Evolutionary conservation across 2,888 invertebrate genomes (phyloP), one percentile per base, ranked within the genome.

Genomic region (Leptopilina myrica): DNA sequence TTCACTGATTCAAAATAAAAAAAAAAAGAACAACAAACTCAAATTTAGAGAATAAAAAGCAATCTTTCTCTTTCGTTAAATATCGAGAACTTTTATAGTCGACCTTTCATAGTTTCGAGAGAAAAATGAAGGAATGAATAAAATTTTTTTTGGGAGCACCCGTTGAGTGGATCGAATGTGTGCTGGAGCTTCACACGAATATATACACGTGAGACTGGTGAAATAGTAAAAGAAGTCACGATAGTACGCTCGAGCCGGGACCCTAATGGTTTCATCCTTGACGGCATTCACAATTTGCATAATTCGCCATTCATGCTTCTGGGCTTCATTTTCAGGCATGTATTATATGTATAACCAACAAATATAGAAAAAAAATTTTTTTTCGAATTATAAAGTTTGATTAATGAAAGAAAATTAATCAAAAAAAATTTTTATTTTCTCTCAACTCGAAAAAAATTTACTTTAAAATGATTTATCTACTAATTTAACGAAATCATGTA

Each of bases 231-330:
- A 69, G 12, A 53, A 69, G 69, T 49, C 69, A 78, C 82, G 82
- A 81, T 84, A 84, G 82, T 80, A 84, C 83, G 83, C 85, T 82
- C 83, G 79, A 84, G 83, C 81, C 82, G 83, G 85, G 84, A 86
- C 81, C 81, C 79, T 84, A 86, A 85, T 86, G 83, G 83, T 85
- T 85, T 85, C 84, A 86, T 86, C 87, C 86, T 87, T 85, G 86
- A 85, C 83, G 84, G 85, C 83, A 84, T 82, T 84, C 82, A 79
- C 82, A 81, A 86, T 86, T 87, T 86, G 84, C 86, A 86, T 85
- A 87, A 86, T 87, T 85, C 83, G 84, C 86, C 86, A 86, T 86
- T 85, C 85, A 86, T 84, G 84, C 84, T 84, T 84, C 80, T 78
- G 82, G 78, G 80, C 81, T 83, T 49, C 77, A 81, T 79, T 80